These are phyloP conservation scores for Lagorchestes hirsutus DNA, from an alignment of 2,797 vertebrate species.

Conservation along the genomic window DNA sequence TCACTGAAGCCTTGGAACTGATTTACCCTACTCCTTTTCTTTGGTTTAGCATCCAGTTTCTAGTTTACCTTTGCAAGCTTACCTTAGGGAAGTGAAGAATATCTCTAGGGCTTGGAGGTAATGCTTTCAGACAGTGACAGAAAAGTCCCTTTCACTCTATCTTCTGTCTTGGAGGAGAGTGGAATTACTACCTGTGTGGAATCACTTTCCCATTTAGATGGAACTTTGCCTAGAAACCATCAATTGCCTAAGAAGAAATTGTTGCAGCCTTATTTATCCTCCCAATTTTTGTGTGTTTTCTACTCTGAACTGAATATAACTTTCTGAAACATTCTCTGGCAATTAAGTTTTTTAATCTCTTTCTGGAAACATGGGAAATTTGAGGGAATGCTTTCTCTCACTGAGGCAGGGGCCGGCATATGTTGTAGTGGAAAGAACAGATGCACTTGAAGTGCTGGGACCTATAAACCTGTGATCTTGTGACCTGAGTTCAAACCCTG, in stretches of 20 bases:
- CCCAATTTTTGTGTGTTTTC: not conserved
- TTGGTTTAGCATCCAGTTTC: not conserved
- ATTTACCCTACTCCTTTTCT: not conserved
- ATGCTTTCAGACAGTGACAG: not conserved
- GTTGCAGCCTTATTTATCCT: not conserved
- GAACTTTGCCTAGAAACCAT: not conserved
- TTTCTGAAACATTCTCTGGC: not conserved
- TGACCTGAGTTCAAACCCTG: not conserved
- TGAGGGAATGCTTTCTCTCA: not conserved
- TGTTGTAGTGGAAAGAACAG: not conserved
- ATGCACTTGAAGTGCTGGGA: not conserved
- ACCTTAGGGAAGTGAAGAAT: not conserved
- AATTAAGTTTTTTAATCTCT: conserved; percentile 25
- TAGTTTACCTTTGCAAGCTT: not conserved
- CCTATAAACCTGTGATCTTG: not conserved
- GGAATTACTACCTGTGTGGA: not conserved
- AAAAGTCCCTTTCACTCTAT: conserved; percentile 30
- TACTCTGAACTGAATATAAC: not conserved
- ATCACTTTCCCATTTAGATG: not conserved
- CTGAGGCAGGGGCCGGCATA: not conserved
- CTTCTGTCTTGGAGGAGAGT: not conserved
- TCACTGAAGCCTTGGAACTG: not conserved
- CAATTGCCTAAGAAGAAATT: conserved; percentile 38
- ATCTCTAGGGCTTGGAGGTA: not conserved
- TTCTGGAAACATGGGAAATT: not conserved